Base-by-base conservation (phyloP, 2,888 invertebrate species). In the Cactoblastis cactorum region DNA sequence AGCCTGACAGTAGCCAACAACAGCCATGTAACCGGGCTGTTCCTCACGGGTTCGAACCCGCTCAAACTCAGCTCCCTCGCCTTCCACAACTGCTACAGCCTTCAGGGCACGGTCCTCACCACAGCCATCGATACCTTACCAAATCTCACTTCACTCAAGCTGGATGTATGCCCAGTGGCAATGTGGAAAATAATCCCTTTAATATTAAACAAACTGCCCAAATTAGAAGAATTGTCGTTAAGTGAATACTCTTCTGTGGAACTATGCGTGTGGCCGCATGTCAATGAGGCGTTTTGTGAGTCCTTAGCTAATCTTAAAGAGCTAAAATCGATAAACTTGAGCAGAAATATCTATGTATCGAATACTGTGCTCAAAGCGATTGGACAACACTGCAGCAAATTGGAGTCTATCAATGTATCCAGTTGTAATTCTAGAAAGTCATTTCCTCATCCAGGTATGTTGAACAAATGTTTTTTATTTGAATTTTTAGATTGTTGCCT, bases 351-450 rank as follows among this genome's bases (percentile, higher is more conserved):
- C 3, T 77, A 80, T 49, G 85, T 93, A 15, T 88, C 83, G 0
- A 91, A 93, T 61, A 71, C 80, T 0, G 86, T 92, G 17, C 52
- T 93, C 53, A 82, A 84, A 58, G 80, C 76, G 43, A 65, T 93
- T 4, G 85, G 90, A 0, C 78, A 80, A 54, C 71, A 78, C 12
- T 92, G 92, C 57, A 63, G 70, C 4, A 78, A 88, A 38, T 58
- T 92, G 33, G 73, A 79, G 56, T 70, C 73, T 0, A 65, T 92
- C 43, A 87, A 91, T 66, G 61, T 92, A 18, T 84, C 86, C 19
- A 78, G 88, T 50, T 89, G 88, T 54, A 84, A 84, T 52, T 69
- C 80, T 0, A 73, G 69, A 34, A 80, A 68, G 45, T 56, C 47
- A 14, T 76, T 65, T 37, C 57, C 70, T 0, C 57, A 74, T 49